These are phyloP conservation scores for Rhopalosiphum maidis DNA, from an alignment of 1,140 invertebrate genomes.

Conservation along the genomic window DNA sequence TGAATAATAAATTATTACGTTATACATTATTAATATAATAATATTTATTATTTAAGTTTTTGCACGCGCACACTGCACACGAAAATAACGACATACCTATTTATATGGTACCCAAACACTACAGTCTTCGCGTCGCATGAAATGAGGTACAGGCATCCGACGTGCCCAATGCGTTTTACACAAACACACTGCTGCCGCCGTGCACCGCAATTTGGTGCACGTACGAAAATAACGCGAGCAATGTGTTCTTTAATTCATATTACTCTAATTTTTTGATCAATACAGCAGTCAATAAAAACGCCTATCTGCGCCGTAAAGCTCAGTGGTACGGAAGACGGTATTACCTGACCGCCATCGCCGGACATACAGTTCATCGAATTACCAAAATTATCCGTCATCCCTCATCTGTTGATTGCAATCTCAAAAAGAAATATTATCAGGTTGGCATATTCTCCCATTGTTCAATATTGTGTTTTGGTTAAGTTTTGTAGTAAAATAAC, in stretches of 20 bases:
- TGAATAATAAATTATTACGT: not conserved
- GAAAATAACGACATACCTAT: not conserved
- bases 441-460: not conserved
- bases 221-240: not conserved
- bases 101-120: not conserved
- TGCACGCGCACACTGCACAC: not conserved
- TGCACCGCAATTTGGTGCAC: not conserved
- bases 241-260: not conserved
- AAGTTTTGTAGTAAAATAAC: not conserved
- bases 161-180: not conserved
- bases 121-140: not conserved
- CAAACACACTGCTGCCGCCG: not conserved
- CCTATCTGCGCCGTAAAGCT: not conserved
- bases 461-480: not conserved
- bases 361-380: not conserved
- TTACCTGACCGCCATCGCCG: not conserved
- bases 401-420: not conserved
- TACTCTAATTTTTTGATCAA: constrained; percentile 1
- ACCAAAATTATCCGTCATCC: not conserved
- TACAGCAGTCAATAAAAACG: not conserved
- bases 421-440: not conserved
- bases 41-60: not conserved
- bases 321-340: not conserved
- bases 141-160: constrained; percentile 23
- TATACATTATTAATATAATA: not conserved